Percentiles rank a stretch among this genome's conserved stretches.
These are phyloP conservation scores for Apaloderma vittatum DNA, from an alignment of 2,113 vertebrate species.

Conservation along the genomic window DNA sequence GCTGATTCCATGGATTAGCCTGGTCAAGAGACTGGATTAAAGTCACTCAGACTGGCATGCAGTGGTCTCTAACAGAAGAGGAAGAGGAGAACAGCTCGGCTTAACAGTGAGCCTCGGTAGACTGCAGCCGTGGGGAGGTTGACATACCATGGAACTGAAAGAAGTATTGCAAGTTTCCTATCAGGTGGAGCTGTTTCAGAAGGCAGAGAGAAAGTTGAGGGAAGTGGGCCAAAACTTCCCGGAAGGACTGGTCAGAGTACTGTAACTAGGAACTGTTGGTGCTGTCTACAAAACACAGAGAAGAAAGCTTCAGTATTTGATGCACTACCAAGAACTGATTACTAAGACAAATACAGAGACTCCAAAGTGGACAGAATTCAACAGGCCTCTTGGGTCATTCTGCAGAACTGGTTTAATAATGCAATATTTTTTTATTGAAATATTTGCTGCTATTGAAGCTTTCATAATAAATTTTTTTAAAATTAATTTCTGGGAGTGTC, in stretches of 20 bases:
- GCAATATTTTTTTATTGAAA: conserved; percentile 66
- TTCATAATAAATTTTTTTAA: conserved; percentile 80
- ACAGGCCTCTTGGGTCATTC: conserved; percentile 42
- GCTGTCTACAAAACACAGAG: conserved; percentile 3
- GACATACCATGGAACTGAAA: conserved; percentile 62
- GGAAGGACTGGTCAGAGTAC: conserved; percentile 36
- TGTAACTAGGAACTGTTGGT: conserved; percentile 42
- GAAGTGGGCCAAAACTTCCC: conserved; percentile 36
- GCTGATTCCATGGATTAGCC: conserved; percentile 85
- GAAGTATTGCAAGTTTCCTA: conserved; percentile 62
- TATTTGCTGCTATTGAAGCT: conserved; percentile 69
- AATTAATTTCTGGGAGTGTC: conserved; percentile 57
- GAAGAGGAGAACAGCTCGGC: conserved; percentile 56
- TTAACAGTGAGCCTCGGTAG: conserved; percentile 19
- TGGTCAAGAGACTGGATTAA: conserved; percentile 81
- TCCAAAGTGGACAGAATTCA: conserved; percentile 24
- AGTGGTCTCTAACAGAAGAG: conserved; percentile 71
- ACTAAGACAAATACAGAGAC: background rate
- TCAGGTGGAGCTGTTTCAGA: conserved; percentile 55
- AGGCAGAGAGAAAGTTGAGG: conserved; percentile 34
- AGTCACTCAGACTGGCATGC: conserved; percentile 80
- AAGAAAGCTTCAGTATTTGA: background rate
- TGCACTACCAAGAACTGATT: conserved; percentile 18
- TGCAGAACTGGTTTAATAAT: conserved; percentile 63
- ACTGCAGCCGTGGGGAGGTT: conserved; percentile 47